A percentile compares a stretch with the other conserved stretches of the same genome.
These are phyloP conservation scores for Pteromalus puparum DNA, from an alignment of 1,140 invertebrate species.

Conservation along the genomic window DNA sequence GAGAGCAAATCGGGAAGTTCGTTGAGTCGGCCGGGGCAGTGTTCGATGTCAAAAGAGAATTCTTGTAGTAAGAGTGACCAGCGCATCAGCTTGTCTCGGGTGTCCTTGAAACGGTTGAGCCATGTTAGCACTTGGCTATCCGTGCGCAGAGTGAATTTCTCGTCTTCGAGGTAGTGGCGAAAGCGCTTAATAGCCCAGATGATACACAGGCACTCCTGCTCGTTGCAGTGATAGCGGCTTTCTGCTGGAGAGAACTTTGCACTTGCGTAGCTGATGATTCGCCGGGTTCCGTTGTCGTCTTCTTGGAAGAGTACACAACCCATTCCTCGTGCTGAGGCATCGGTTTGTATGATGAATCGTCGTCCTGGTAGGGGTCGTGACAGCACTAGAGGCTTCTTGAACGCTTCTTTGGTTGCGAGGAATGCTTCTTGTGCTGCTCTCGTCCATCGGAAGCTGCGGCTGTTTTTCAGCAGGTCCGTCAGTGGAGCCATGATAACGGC, in stretches of 20 bases:
- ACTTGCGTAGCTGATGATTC: conserved; percentile 58
- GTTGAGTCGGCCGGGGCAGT: conserved; percentile 58
- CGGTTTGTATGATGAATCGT: not conserved
- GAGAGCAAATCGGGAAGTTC: conserved; percentile 56
- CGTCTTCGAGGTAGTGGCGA: conserved; percentile 60
- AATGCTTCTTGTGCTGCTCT: not conserved
- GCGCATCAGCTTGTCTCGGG: conserved; percentile 57
- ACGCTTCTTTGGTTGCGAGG: not conserved
- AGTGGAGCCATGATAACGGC: conserved; percentile 47
- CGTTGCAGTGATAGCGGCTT: conserved; percentile 52
- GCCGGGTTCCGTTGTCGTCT: conserved; percentile 11
- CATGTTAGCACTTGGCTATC: conserved; percentile 59
- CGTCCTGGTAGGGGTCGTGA: not conserved
- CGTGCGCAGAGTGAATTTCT: conserved; percentile 59
- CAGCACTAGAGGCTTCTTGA: not conserved
- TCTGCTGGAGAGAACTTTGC: conserved; percentile 52
- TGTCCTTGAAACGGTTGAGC: conserved; percentile 55
- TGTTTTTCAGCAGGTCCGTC: conserved; percentile 47
- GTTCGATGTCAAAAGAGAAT: conserved; percentile 55
- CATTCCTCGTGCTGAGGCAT: not conserved
- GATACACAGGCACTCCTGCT: conserved; percentile 58
- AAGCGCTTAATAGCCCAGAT: conserved; percentile 64
- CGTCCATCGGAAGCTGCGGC: conserved; percentile 48
- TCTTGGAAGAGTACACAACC: not conserved
- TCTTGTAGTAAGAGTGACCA: conserved; percentile 61